A percentile compares a stretch with the other conserved stretches of the same genome.
Evolutionary conservation across 2,888 invertebrate species (phyloP).

Genomic region (Catocala nupta): DNA sequence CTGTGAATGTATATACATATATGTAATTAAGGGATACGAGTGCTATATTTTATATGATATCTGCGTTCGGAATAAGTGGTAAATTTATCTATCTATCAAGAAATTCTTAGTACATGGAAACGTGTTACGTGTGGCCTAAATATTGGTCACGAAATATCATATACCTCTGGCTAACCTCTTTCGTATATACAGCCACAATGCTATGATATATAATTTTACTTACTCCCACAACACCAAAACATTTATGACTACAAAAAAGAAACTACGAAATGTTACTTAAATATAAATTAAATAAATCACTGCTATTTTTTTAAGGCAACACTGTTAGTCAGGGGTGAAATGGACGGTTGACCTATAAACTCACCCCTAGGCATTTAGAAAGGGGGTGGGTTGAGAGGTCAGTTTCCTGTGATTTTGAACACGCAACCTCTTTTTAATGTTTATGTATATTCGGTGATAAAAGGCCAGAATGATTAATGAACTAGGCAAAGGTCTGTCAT

Average conservation of each 20-base stretch:
- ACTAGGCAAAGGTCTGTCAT: conserved; percentile 1
- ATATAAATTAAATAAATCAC: conserved; percentile 45
- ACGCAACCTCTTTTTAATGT: conserved; percentile 38
- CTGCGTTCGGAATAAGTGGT: no score
- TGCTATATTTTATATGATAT: no score
- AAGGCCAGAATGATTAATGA: conserved; percentile 25
- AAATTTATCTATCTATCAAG: no score
- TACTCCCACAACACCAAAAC: no score
- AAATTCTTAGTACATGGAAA: no score
- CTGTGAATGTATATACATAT: no score
- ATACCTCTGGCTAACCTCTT: no score
- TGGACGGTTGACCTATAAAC: conserved; percentile 37
- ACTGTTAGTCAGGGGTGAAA: conserved; percentile 17
- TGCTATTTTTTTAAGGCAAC: conserved; percentile 30
- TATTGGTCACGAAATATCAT: no score
- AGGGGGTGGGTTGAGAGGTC: conserved; percentile 24
- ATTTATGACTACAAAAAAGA: conserved; percentile 14
- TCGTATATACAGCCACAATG: no score
- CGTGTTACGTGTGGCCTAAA: no score
- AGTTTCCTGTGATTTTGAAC: conserved; percentile 44
- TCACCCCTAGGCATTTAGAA: conserved; percentile 17
- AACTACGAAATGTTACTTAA: conserved; percentile 23
- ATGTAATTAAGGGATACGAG: no score
- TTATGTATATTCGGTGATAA: conserved; percentile 31
- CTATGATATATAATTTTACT: no score